phyloP scores from a whole-genome alignment of 2,888 invertebrate species.

The Trichogramma evanescens region DNA sequence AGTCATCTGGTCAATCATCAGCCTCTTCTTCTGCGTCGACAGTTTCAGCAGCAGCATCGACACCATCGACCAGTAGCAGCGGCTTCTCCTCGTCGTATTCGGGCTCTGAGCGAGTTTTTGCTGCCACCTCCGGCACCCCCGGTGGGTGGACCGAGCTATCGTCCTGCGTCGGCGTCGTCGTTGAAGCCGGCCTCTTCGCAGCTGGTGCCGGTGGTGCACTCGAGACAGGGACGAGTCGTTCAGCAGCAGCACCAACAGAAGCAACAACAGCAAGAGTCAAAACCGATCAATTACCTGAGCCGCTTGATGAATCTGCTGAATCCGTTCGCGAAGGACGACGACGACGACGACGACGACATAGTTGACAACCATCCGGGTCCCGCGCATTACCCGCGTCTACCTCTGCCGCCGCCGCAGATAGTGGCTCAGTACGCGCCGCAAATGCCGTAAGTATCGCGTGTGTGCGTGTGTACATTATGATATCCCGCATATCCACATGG shows the following conservation, averaged over 20 bases:
- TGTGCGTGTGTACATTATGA: neutral
- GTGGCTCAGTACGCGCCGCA: conserved; percentile 20
- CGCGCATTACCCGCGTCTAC: conserved; percentile 23
- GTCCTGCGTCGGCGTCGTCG: too few species aligned
- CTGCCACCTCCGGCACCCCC: conserved; percentile 31
- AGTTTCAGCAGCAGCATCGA: neutral
- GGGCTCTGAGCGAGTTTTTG: conserved; percentile 35
- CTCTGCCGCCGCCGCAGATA: conserved; percentile 18
- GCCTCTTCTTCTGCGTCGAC: too few species aligned
- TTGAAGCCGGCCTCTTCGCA: neutral
- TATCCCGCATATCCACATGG: too few species aligned
- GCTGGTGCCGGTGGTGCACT: neutral
- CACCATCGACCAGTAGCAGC: neutral
- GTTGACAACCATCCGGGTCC: conserved; percentile 12
- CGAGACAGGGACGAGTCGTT: conserved; percentile 30
- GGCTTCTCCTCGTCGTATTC: conserved; percentile 10
- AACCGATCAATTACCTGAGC: conserved; percentile 53
- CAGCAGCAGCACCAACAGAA: conserved; percentile 11
- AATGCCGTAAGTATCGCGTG: conserved; percentile 20
- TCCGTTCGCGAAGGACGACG: conserved; percentile 46
- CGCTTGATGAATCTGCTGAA: conserved; percentile 59
- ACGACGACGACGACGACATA: neutral
- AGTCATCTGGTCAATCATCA: neutral
- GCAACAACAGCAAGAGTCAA: conserved; percentile 26
- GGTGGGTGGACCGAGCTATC: too few species aligned